These are phyloP conservation scores for Bombus ignitus DNA, from an alignment of 1,140 invertebrate species.

Conservation along the genomic window DNA sequence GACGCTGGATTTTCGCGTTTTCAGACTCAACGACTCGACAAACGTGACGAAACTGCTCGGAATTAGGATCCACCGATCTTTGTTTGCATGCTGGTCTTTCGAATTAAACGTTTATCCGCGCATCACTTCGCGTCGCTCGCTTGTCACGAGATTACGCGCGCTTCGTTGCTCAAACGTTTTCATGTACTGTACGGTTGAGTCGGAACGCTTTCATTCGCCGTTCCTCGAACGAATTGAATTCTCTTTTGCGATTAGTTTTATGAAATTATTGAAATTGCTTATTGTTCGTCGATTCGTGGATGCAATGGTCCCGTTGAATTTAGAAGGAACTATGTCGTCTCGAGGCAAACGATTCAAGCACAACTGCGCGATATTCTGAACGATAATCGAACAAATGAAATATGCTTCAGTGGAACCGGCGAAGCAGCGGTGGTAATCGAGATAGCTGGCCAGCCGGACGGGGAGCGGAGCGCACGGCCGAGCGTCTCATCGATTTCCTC, in stretches of 20 bases:
- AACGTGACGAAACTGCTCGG: background rate
- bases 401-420: slow-evolving; percentile 61
- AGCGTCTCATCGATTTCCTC: slow-evolving; percentile 82
- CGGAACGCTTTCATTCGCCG: background rate
- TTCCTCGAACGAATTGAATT: background rate
- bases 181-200: no score
- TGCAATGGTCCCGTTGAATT: background rate
- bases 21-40: background rate
- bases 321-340: background rate
- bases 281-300: background rate
- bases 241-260: background rate
- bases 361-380: background rate
- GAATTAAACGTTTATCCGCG: background rate
- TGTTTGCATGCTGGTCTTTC: background rate
- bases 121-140: no score
- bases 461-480: slow-evolving; percentile 77
- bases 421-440: slow-evolving; percentile 69
- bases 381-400: background rate
- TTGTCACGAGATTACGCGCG: background rate
- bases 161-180: background rate
- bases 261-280: background rate
- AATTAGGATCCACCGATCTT: background rate
- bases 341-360: no score
- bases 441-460: slow-evolving; percentile 65
- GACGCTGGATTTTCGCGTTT: background rate